Evolutionary conservation across 2,113 vertebrate genomes (phyloP).

Genomic region (Tachuris rubrigastra): DNA sequence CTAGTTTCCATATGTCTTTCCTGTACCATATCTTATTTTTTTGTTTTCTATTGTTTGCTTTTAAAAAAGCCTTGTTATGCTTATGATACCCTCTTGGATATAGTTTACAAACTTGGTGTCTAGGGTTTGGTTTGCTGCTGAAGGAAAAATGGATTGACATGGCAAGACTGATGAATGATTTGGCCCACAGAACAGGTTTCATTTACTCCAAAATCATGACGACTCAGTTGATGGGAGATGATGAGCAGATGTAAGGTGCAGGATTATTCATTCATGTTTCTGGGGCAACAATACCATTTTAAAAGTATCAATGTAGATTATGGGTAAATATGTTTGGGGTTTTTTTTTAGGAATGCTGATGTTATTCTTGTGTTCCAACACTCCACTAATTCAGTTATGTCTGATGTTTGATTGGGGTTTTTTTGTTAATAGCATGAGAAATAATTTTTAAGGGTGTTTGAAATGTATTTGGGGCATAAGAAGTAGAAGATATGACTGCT

Average conservation of each 20-base stretch:
- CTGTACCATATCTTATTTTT: background rate
- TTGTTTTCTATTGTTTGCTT: background rate
- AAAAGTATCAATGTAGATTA: conserved; percentile 44
- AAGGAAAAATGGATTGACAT: background rate
- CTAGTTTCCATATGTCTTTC: background rate
- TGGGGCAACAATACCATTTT: conserved; percentile 23
- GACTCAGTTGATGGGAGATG: background rate
- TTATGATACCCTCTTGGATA: background rate
- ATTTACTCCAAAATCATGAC: conserved; percentile 45
- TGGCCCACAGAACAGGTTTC: background rate
- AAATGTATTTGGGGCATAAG: background rate
- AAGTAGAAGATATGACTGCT: background rate
- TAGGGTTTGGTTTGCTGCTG: background rate
- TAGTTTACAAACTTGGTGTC: background rate
- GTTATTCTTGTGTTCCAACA: background rate
- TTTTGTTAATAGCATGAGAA: background rate
- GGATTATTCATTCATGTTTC: conserved; percentile 37
- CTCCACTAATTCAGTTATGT: background rate
- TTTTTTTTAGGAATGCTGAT: conserved; percentile 44
- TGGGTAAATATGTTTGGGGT: conserved; percentile 16
- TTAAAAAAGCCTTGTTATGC: background rate
- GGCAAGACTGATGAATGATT: conserved; percentile 18
- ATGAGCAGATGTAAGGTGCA: conserved; percentile 51
- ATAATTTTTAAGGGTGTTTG: background rate
- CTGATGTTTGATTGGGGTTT: background rate